Evolutionary conservation across 2,113 vertebrate species (phyloP), one percentile per base, ranked within the genome.

Genomic region (Erythrolamprus reginae): DNA sequence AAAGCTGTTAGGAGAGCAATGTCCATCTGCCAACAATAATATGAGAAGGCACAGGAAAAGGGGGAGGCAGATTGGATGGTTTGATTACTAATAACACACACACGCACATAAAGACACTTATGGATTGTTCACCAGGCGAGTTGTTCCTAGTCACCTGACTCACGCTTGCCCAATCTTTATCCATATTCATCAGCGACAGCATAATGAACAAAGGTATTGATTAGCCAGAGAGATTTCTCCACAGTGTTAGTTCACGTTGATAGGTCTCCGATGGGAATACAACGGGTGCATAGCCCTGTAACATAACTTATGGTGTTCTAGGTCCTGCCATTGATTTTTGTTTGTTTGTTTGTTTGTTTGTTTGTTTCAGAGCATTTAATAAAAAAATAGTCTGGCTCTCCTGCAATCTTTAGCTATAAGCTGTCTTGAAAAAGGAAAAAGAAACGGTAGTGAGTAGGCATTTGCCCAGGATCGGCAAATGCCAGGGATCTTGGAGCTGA

Each of bases 141-240:
- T 96, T 97, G 97, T 97, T 97, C 97, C 98, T 95, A 97, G 98
- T 98, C 98, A 98, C 97, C 96, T 97, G 95, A 96, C 93, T 96
- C 94, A 89, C 92, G 84, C 94, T 96, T 96, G 97, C 95, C 97
- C 97, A 98, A 95, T 98, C 97, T 96, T 95, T 96, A 96, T 93
- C 94, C 90, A 86, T 96, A 97, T 96, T 96, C 95, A 96, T 97
- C 96, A 96, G 95, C 96, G 95, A 96, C 95, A 95, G 95, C 96
- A 96, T 98, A 98, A 98, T 97, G 97, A 98, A 97, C 95, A 96
- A 94, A 94, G 89, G 70, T 98, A 98, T 98, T 97, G 98, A 98
- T 98, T 98, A 97, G 95, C 95, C 96, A 96, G 94, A 96, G 96
- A 98, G 97, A 98, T 98, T 97, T 97, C 97, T 97, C 97, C 96